Evolutionary conservation across 2,113 vertebrate species (phyloP).

Genomic region (Chlorodrepanis virens): DNA sequence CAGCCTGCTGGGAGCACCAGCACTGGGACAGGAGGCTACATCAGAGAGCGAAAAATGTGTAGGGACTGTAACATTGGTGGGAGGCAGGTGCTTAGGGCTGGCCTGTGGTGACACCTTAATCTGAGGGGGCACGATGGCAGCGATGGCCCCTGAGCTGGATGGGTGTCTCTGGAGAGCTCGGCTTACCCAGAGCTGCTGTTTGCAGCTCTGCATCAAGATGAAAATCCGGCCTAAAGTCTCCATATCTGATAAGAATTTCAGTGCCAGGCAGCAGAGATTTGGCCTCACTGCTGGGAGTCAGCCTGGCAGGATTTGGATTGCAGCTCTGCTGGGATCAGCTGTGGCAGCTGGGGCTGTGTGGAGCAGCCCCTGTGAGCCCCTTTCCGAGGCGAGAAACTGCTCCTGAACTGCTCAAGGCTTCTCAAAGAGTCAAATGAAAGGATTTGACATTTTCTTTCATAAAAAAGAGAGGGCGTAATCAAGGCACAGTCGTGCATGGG

Average conservation of each 20-base stretch:
- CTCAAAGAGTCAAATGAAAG: background rate
- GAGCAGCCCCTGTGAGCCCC: background rate
- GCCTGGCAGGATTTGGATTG: background rate
- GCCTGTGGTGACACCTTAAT: accelerated
- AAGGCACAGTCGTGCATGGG: background rate
- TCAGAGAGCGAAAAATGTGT: background rate
- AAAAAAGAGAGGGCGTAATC: background rate
- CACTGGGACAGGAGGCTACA: background rate
- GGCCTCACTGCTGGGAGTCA: background rate
- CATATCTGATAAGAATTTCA: background rate
- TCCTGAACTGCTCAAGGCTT: background rate
- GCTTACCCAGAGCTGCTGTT: background rate
- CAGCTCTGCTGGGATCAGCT: background rate
- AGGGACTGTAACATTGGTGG: accelerated
- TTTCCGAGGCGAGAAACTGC: background rate
- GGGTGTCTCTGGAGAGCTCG: background rate
- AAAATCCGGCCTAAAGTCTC: background rate
- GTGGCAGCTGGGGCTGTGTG: background rate
- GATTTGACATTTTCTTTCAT: background rate
- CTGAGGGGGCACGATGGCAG: background rate
- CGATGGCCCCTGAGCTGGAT: background rate
- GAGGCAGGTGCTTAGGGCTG: background rate
- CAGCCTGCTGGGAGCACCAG: background rate
- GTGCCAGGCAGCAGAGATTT: background rate
- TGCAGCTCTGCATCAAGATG: background rate